Percentiles rank a stretch among this genome's conserved stretches.
Evolutionary conservation across 2,888 invertebrate genomes (phyloP).

Genomic region (Tupiocoris notatus): DNA sequence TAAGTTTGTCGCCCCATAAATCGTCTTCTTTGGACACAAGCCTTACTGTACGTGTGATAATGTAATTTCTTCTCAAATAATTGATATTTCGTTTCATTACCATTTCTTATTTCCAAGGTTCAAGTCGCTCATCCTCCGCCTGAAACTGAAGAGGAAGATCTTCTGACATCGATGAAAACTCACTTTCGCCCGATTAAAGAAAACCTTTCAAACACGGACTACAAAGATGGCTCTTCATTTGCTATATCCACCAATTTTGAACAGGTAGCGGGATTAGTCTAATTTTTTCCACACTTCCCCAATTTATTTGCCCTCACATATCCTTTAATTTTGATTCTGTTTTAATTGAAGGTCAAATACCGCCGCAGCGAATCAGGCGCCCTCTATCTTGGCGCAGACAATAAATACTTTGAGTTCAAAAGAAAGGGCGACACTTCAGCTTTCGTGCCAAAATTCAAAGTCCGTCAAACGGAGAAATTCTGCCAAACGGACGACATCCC

Average conservation of each 20-base stretch:
- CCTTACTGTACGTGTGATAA: too few relatives aligned
- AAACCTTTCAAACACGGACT: constrained; percentile 49
- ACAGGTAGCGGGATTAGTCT: too few relatives aligned
- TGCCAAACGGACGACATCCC: constrained; percentile 59
- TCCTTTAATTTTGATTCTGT: constrained; percentile 2
- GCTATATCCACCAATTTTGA: constrained; percentile 64
- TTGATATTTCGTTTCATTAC: too few relatives aligned
- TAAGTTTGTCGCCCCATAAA: too few relatives aligned
- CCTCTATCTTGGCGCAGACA: constrained; percentile 60
- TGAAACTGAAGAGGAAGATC: constrained; percentile 63
- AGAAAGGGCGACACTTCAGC: constrained; percentile 51
- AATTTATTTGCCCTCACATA: background rate
- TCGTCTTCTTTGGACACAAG: too few relatives aligned
- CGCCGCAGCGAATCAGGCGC: constrained; percentile 66
- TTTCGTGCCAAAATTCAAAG: constrained; percentile 68
- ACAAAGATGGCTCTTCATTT: constrained; percentile 72
- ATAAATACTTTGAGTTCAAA: constrained; percentile 57
- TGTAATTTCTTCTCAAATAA: too few relatives aligned
- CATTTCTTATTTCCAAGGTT: constrained; percentile 40
- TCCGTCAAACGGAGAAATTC: constrained; percentile 61
- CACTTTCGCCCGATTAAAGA: constrained; percentile 79
- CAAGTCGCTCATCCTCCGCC: constrained; percentile 42
- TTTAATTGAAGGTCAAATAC: constrained; percentile 46
- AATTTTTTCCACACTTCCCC: background rate
- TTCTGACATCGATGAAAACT: constrained; percentile 73